Percentiles rank a stretch among this genome's conserved stretches.
phyloP scores from a whole-genome alignment of 2,113 vertebrate genomes.

The Petaurus breviceps region DNA sequence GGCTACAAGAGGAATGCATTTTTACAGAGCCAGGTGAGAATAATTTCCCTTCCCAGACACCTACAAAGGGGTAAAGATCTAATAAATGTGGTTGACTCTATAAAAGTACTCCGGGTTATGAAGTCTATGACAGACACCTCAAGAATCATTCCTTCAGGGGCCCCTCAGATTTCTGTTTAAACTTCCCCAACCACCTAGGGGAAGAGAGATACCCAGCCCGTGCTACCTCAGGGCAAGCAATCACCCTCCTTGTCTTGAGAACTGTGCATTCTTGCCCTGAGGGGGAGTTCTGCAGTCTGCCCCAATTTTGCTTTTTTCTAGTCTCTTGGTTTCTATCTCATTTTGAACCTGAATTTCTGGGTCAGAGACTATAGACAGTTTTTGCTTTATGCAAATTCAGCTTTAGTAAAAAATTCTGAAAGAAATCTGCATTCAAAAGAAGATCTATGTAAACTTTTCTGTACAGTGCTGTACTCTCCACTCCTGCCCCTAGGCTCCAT shows the following conservation, averaged over 20 bases:
- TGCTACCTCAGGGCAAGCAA: not conserved
- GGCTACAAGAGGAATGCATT: not conserved
- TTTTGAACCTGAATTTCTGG: not conserved
- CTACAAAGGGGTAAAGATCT: not conserved
- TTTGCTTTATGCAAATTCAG: not conserved
- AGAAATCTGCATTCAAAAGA: not conserved
- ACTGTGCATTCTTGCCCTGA: not conserved
- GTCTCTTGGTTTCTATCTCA: not conserved
- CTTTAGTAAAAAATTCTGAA: not conserved
- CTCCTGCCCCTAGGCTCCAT: not conserved
- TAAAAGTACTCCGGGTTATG: not conserved
- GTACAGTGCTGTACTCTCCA: not conserved
- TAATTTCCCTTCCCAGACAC: not conserved
- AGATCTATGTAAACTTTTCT: not conserved
- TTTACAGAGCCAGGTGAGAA: not conserved
- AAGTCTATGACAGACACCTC: not conserved
- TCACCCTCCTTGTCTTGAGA: not conserved
- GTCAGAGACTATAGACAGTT: not conserved
- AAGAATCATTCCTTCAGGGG: not conserved
- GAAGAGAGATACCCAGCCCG: not conserved
- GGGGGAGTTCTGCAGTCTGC: not conserved
- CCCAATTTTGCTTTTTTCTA: not conserved
- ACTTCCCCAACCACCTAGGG: not conserved
- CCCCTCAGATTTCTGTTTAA: not conserved
- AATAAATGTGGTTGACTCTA: not conserved